Evolutionary conservation across 2,113 vertebrate species (phyloP).

Genomic region (Tapirus terrestris): DNA sequence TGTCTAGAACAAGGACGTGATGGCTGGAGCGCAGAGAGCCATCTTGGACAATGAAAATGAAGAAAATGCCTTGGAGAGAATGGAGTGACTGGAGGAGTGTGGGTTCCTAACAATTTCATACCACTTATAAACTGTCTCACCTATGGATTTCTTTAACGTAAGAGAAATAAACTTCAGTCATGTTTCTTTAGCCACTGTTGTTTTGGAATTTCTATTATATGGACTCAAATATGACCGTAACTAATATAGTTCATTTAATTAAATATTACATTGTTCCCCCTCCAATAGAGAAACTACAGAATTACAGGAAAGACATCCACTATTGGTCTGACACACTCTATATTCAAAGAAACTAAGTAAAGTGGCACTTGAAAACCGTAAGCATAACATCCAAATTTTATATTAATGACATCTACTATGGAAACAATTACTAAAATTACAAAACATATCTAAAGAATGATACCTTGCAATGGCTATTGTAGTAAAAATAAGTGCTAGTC

Average conservation of each 20-base stretch:
- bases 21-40: not conserved
- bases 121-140: not conserved
- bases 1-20: not conserved
- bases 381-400: not conserved
- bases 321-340: not conserved
- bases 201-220: not conserved
- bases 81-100: not conserved
- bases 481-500: not conserved
- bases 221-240: not conserved
- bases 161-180: not conserved
- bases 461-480: not conserved
- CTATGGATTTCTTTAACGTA: not conserved
- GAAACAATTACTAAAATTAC: slow-evolving; percentile 7
- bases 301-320: not conserved
- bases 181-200: not conserved
- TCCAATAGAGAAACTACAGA: not conserved
- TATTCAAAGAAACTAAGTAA: not conserved
- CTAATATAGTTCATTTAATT: not conserved
- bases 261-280: not conserved
- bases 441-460: not conserved
- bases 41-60: not conserved
- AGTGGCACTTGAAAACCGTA: not conserved
- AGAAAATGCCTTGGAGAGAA: not conserved
- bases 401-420: not conserved
- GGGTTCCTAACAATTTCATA: not conserved